These are phyloP conservation scores for Schizopygopsis malacanthus DNA, from an alignment of 2,797 vertebrate species.

Conservation along the genomic window DNA sequence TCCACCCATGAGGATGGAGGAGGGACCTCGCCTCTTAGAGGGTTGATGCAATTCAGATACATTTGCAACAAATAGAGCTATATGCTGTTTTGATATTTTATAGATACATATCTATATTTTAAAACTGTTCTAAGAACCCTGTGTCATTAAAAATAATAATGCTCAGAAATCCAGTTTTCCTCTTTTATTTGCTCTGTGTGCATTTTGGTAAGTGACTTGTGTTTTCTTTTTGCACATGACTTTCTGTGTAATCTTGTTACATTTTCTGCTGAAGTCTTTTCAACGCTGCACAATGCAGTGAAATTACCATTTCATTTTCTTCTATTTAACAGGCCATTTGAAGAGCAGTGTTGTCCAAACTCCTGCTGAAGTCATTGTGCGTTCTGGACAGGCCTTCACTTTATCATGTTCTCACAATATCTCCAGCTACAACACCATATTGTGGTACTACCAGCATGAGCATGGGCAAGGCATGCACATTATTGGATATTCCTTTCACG, in stretches of 20 bases:
- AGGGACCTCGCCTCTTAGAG: not conserved
- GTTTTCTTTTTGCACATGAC: not conserved
- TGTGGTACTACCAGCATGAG: conserved; percentile 38
- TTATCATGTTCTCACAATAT: conserved; percentile 37
- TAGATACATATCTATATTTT: not conserved
- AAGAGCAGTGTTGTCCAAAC: conserved; percentile 27
- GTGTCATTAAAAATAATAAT: not conserved
- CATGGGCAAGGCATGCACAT: not conserved
- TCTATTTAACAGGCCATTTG: not conserved
- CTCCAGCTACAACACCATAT: conserved; percentile 43
- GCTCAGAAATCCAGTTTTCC: not conserved
- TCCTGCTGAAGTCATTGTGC: not conserved
- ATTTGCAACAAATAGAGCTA: not conserved
- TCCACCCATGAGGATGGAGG: not conserved
- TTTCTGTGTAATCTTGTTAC: not conserved
- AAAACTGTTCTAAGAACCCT: not conserved
- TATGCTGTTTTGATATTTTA: not conserved
- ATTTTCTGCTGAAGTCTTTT: not conserved
- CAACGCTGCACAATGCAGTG: not conserved
- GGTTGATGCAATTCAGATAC: not conserved
- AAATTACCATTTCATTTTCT: not conserved
- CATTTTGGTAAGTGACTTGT: conserved; percentile 6
- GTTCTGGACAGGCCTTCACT: not conserved
- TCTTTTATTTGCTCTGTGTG: not conserved
- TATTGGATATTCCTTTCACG: conserved; percentile 40